Base-by-base conservation (phyloP, 2,888 invertebrate species). In the Cremastinae sp. region DNA sequence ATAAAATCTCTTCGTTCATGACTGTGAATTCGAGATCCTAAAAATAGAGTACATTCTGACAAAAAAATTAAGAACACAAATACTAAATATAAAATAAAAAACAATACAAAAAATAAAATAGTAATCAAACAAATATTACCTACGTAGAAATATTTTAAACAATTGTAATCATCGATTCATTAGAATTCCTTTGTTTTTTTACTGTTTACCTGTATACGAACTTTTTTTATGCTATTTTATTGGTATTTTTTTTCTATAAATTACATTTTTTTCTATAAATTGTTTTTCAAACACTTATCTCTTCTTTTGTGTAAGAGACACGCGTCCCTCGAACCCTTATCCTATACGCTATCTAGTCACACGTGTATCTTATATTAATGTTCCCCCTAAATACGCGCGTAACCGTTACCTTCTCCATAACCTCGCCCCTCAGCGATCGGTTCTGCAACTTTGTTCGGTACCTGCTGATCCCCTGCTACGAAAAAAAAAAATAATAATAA, bases 401-500 rank as follows among this genome's bases (percentile, higher is more conserved):
- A 18, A 55, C 56, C 37, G n/a, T 56, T 22, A 49, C 70, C 22
- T 73, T 39, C n/a, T n/a, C 51, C 43, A 20, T 47, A 56, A 55
- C 69, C 49, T 49, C 37, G 41, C 69, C 64, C 69, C 61, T 47
- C 41, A 14, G 20, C 22, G 39, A 41, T 37, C 12, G 1, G 39
- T 62, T 55, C 55, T 53, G 58, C 53, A 58, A 68, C 61, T 82
- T 80, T 83, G 82, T 86, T 87, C 84, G 85, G 86, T 88, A 88
- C 86, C 87, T 87, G 88, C 83, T 83, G 79, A 81, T 83, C 83
- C 78, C 79, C 82, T 84, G 82, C 79, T 78, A 82, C 78, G 75
- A 81, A 81, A 85, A 84, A 84, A 85, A 86, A 83, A 83, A 78
- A 80, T 80, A 12, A 41, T 5, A 12, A 8, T 5, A 3, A 3